Evolutionary conservation across 2,113 vertebrate genomes (phyloP).

Genomic region (Microcebus lehilahytsara): DNA sequence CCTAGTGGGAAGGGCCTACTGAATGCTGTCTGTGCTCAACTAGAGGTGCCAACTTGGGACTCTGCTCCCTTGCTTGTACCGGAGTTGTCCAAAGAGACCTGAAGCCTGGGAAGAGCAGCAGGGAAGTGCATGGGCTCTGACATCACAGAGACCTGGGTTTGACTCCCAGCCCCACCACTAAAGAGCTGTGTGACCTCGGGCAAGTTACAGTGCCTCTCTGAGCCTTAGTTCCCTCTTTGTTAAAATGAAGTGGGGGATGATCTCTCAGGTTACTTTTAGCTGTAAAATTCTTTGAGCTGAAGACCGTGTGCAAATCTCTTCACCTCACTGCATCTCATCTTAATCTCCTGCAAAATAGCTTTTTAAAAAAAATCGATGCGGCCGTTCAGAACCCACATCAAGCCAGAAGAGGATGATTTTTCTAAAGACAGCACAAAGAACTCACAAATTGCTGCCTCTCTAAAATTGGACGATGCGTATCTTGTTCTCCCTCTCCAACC

Average conservation of each 20-base stretch:
- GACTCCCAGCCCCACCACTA: not conserved
- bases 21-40: not conserved
- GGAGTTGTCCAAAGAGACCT: not conserved
- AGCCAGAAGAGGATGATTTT: not conserved
- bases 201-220: not conserved
- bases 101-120: not conserved
- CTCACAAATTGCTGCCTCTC: not conserved
- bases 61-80: not conserved
- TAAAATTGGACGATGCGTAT: not conserved
- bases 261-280: not conserved
- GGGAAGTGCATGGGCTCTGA: not conserved
- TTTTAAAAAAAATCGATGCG: not conserved
- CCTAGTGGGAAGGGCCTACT: not conserved
- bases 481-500: not conserved
- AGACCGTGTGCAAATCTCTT: not conserved
- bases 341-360: not conserved
- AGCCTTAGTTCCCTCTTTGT: not conserved
- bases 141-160: not conserved
- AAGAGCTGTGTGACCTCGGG: not conserved
- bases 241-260: not conserved
- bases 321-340: conserved; percentile 9
- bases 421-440: not conserved
- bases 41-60: not conserved
- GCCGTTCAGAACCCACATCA: not conserved
- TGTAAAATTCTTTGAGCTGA: not conserved